Conservation (phyloP, 2,797 vertebrate species). For the Manis crassicaudata region DNA sequence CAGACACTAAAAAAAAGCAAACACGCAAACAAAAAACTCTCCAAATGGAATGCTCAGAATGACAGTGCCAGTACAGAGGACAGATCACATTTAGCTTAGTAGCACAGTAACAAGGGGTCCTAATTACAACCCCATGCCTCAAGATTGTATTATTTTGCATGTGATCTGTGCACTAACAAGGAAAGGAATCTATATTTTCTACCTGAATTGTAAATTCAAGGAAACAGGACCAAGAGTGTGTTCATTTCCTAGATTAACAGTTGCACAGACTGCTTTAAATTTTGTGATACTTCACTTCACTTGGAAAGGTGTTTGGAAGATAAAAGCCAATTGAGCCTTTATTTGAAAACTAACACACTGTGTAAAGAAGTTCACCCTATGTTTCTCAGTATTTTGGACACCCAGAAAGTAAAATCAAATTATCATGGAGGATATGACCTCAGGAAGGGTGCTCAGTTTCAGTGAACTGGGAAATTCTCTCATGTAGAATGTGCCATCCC, state of each 20-base stretch:
- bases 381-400: neutral
- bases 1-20: neutral
- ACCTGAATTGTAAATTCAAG: neutral
- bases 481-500: neutral
- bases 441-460: neutral
- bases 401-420: neutral
- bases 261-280: neutral
- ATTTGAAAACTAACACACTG: neutral
- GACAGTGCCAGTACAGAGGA: neutral
- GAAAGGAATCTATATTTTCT: neutral
- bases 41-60: neutral
- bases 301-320: neutral
- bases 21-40: neutral
- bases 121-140: neutral
- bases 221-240: neutral
- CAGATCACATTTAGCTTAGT: neutral
- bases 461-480: neutral
- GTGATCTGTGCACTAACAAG: neutral
- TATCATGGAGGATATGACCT: neutral
- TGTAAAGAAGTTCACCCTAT: neutral
- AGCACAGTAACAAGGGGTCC: neutral
- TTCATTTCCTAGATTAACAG: neutral
- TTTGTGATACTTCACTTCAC: neutral
- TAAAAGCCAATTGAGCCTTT: neutral
- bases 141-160: neutral